Conservation (phyloP, 1,140 invertebrate genomes). For the Tenebrio molitor region DNA sequence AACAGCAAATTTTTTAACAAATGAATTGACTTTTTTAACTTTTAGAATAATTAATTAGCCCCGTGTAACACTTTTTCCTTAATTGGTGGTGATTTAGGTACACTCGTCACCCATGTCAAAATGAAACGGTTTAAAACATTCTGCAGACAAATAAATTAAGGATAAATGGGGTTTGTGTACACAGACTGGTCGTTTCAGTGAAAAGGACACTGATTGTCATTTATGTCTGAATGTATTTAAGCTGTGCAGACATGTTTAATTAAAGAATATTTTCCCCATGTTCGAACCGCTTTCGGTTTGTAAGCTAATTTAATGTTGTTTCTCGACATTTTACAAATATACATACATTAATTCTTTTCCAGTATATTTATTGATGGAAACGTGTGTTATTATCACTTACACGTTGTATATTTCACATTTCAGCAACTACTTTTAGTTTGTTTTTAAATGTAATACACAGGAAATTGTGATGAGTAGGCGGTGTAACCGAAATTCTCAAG, state of each 20-base stretch:
- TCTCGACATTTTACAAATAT: neutral
- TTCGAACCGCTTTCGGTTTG: neutral
- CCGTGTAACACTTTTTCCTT: neutral
- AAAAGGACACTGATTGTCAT: slow-evolving; percentile 33
- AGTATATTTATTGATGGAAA: neutral
- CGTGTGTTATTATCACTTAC: neutral
- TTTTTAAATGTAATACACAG: slow-evolving; percentile 8
- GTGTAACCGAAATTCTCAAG: too few species aligned
- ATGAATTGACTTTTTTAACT: too few species aligned
- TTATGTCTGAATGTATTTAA: slow-evolving; percentile 7
- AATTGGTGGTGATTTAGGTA: slow-evolving; percentile 10
- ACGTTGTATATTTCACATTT: neutral
- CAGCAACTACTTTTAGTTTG: slow-evolving; percentile 17
- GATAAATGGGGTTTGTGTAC: slow-evolving; percentile 11
- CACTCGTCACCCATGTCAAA: slow-evolving; percentile 4
- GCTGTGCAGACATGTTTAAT: slow-evolving; percentile 10
- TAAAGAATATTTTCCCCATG: slow-evolving; percentile 4
- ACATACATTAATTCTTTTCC: slow-evolving; percentile 20
- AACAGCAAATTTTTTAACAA: too few species aligned
- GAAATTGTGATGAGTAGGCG: neutral
- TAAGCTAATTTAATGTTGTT: slow-evolving; percentile 5
- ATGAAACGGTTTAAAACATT: slow-evolving; percentile 15
- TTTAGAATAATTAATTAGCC: too few species aligned
- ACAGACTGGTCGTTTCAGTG: neutral
- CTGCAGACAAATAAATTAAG: slow-evolving; percentile 19